phyloP scores from a whole-genome alignment of 2,888 invertebrate species.

The Trichopoda pennipes region DNA sequence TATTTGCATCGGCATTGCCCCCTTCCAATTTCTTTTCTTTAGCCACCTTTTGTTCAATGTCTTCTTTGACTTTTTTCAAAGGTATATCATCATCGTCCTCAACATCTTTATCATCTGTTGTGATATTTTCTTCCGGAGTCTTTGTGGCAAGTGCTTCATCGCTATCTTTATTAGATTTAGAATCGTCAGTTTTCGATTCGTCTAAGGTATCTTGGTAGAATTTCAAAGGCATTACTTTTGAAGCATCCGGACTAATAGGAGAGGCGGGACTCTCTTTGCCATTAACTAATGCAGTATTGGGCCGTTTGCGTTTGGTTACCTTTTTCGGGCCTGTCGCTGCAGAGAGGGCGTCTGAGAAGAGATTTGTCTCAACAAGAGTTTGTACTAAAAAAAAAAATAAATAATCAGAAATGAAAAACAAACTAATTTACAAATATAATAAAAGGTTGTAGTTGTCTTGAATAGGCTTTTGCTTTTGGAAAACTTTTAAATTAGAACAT shows the following conservation, averaged over 20 bases:
- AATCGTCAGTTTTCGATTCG: slow-evolving; percentile 78
- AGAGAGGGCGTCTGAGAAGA: slow-evolving; percentile 95
- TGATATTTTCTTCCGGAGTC: slow-evolving; percentile 42
- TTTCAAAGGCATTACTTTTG: slow-evolving; percentile 84
- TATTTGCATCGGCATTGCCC: slow-evolving; percentile 26
- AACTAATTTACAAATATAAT: not conserved
- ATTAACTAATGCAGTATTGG: slow-evolving; percentile 83
- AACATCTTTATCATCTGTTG: slow-evolving; percentile 64
- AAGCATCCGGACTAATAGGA: slow-evolving; percentile 82
- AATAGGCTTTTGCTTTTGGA: too few species aligned
- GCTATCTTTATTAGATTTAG: slow-evolving; percentile 72
- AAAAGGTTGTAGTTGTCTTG: slow-evolving; percentile 31
- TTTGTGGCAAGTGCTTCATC: slow-evolving; percentile 68
- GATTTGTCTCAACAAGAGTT: slow-evolving; percentile 92
- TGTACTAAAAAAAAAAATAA: slow-evolving; percentile 82
- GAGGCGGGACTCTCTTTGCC: slow-evolving; percentile 85
- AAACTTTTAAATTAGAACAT: too few species aligned
- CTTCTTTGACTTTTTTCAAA: slow-evolving; percentile 79
- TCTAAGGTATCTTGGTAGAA: slow-evolving; percentile 97
- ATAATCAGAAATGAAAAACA: slow-evolving; percentile 12
- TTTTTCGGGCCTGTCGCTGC: slow-evolving; percentile 88
- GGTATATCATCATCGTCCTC: slow-evolving; percentile 81
- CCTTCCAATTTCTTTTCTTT: slow-evolving; percentile 72
- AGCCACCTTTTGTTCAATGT: slow-evolving; percentile 79
- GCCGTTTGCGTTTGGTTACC: slow-evolving; percentile 89